phyloP scores from a whole-genome alignment of 1,140 invertebrate species.

The Cydia strobilella region DNA sequence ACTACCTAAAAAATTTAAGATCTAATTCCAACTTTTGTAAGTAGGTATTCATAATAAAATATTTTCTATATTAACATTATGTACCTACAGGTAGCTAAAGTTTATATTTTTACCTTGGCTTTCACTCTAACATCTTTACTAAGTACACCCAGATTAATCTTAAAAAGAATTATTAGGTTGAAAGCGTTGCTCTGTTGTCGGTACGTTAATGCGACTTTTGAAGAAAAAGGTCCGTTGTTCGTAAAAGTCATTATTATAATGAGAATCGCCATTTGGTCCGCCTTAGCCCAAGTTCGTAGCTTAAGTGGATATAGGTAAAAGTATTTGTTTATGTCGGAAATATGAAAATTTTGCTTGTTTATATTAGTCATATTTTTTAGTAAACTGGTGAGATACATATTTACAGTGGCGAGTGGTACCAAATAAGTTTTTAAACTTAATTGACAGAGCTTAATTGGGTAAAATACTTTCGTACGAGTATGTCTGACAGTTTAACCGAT shows the following conservation, averaged over 20 bases:
- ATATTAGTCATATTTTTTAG: background rate
- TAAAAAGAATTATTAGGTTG: constrained; percentile 23
- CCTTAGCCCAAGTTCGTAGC: constrained; percentile 38
- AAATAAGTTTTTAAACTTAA: no score
- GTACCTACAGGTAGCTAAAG: background rate
- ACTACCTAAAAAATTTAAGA: no score
- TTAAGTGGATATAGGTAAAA: constrained; percentile 35
- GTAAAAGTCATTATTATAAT: constrained; percentile 71
- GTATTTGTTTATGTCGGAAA: constrained; percentile 12
- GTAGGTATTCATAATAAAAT: no score
- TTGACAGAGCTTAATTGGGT: no score
- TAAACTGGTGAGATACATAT: no score
- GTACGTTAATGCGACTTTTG: constrained; percentile 62
- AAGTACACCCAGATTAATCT: constrained; percentile 22
- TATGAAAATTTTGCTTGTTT: constrained; percentile 1
- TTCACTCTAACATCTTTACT: background rate
- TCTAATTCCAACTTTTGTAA: no score
- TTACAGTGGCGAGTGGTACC: no score
- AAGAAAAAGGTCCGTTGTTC: constrained; percentile 53
- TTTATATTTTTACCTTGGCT: background rate
- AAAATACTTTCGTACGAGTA: no score
- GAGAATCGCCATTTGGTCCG: constrained; percentile 54
- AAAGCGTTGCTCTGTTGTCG: constrained; percentile 37
- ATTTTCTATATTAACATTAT: no score
- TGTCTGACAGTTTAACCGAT: no score